These are phyloP conservation scores for Mixornis gularis DNA, from an alignment of 2,113 vertebrate genomes.

Conservation along the genomic window DNA sequence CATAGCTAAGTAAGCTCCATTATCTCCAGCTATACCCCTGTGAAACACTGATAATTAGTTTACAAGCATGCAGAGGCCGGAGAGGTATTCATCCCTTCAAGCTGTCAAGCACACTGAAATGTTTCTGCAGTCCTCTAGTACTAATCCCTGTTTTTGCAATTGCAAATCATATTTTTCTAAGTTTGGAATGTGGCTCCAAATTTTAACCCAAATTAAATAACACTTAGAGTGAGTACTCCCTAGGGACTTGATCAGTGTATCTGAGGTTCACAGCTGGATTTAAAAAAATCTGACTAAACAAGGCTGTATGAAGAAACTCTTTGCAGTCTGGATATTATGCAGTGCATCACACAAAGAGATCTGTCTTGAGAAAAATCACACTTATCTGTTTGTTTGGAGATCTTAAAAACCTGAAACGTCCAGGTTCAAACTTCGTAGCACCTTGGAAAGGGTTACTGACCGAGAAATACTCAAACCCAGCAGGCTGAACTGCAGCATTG, in stretches of 20 bases:
- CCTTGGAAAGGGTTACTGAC: neutral
- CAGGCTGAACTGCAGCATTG: neutral
- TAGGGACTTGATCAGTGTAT: neutral
- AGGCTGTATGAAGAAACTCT: neutral
- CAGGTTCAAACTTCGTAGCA: neutral
- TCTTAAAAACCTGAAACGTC: neutral
- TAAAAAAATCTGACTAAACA: neutral
- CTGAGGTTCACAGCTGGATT: neutral
- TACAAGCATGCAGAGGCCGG: neutral
- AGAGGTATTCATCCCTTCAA: neutral
- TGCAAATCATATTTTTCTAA: neutral
- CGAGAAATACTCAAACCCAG: neutral
- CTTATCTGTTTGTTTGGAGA: neutral
- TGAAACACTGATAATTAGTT: neutral
- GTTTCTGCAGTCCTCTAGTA: neutral
- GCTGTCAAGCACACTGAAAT: rapidly evolving
- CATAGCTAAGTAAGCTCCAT: neutral
- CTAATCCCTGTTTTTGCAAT: neutral
- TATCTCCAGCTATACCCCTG: neutral
- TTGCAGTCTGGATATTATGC: neutral
- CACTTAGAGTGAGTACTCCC: neutral
- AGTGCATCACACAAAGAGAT: neutral
- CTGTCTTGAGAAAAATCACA: neutral
- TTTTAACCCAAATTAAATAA: neutral
- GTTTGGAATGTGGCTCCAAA: neutral